These are phyloP conservation scores for Cydia strobilella DNA, from an alignment of 1,140 invertebrate genomes.

Conservation along the genomic window DNA sequence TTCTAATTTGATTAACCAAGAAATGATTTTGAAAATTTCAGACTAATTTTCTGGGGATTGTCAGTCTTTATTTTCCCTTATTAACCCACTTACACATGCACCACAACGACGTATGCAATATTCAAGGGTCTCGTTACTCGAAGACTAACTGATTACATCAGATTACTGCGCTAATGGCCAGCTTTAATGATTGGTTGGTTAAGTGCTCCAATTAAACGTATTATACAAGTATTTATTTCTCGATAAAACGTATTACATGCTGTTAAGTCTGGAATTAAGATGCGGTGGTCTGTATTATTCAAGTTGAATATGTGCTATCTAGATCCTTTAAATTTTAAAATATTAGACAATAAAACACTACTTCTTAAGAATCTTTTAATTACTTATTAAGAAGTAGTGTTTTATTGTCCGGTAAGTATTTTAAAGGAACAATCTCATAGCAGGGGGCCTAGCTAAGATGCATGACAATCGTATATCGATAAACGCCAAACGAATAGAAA, in stretches of 20 bases:
- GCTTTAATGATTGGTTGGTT: not conserved
- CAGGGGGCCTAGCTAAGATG: too few species aligned
- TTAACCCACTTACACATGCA: not conserved
- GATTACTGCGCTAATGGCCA: not conserved
- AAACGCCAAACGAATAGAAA: too few species aligned
- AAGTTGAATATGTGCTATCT: too few species aligned
- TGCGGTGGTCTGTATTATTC: not conserved
- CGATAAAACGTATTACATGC: not conserved
- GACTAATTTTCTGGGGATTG: not conserved
- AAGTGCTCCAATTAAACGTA: not conserved
- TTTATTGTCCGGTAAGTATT: too few species aligned
- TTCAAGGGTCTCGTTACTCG: not conserved
- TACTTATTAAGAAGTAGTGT: too few species aligned
- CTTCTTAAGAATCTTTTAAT: too few species aligned
- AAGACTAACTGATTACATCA: constrained; percentile 11
- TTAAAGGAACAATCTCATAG: too few species aligned
- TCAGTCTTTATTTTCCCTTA: not conserved
- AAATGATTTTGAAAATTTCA: not conserved
- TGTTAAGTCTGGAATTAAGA: not conserved
- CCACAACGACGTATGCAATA: not conserved
- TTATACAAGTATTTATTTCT: not conserved
- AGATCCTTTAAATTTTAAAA: too few species aligned
- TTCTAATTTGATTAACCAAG: too few species aligned
- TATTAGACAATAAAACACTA: too few species aligned
- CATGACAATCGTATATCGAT: too few species aligned